Conservation (phyloP, 2,888 invertebrate genomes). For the Teleogryllus oceanicus region DNA sequence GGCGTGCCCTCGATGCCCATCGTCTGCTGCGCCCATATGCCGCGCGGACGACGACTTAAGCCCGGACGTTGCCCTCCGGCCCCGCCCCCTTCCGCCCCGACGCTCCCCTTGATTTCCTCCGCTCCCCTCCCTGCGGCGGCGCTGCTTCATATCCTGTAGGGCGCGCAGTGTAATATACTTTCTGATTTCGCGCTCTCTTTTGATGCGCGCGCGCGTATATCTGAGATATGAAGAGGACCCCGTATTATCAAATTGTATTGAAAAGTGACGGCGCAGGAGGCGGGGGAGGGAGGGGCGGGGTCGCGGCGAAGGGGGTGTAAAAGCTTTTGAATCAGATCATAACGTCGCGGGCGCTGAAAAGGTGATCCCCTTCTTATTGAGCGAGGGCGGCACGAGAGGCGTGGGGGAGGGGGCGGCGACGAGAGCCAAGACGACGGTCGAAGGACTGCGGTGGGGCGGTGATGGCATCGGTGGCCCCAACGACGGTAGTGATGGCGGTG, state of each 20-base stretch:
- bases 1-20: neutral
- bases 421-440: neutral
- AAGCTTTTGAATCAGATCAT: constrained; percentile 8
- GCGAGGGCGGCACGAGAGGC: neutral
- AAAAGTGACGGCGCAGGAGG: neutral
- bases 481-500: neutral
- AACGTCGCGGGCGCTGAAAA: neutral
- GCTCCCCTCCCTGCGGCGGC: neutral
- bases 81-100: neutral
- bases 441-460: neutral
- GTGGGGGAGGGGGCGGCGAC: neutral
- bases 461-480: neutral
- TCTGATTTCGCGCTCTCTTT: neutral
- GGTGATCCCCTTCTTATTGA: neutral
- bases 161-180: neutral
- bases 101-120: neutral
- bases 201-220: constrained; percentile 8
- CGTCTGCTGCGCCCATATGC: neutral
- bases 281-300: neutral
- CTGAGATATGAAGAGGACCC: neutral
- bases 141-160: constrained; percentile 4
- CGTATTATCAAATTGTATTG: constrained; percentile 18
- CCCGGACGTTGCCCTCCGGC: neutral
- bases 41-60: no score
- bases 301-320: constrained; percentile 9